phyloP scores from a whole-genome alignment of 2,888 invertebrate genomes.

The Petrolisthes cinctipes region DNA sequence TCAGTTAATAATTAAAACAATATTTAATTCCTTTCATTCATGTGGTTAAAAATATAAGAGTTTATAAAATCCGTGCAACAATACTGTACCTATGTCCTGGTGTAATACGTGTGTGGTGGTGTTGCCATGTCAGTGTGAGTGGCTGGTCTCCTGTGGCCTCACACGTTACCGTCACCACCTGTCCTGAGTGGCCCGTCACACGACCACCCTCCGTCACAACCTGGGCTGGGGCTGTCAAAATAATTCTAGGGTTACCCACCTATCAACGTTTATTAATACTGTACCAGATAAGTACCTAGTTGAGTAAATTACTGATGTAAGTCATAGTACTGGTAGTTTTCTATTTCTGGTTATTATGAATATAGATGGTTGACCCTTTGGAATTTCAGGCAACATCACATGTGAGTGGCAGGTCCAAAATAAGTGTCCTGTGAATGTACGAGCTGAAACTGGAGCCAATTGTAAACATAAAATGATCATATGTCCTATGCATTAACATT shows the following conservation, averaged over 20 bases:
- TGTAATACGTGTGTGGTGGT: conserved; percentile 12
- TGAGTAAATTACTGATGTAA: no score
- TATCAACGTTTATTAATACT: no score
- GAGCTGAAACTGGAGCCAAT: no score
- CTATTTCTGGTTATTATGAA: no score
- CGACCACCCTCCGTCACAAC: conserved; percentile 46
- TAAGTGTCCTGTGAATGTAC: no score
- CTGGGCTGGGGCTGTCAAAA: conserved; percentile 34
- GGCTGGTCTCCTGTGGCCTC: conserved; percentile 42
- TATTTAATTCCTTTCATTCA: not conserved
- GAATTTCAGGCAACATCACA: no score
- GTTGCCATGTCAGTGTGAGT: conserved; percentile 16
- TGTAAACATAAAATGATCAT: not conserved
- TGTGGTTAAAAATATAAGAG: not conserved
- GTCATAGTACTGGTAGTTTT: no score
- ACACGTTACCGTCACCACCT: conserved; percentile 34
- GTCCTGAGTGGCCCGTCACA: conserved; percentile 42
- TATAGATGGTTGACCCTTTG: no score
- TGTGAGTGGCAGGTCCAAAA: no score
- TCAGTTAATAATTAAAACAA: not conserved
- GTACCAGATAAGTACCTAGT: no score
- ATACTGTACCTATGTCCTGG: conserved; percentile 10
- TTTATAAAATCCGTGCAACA: not conserved
- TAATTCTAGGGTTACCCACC: no score
- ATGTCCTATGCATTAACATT: not conserved